phyloP scores from a whole-genome alignment of 2,888 invertebrate genomes.

The Diachrysia chrysitis region DNA sequence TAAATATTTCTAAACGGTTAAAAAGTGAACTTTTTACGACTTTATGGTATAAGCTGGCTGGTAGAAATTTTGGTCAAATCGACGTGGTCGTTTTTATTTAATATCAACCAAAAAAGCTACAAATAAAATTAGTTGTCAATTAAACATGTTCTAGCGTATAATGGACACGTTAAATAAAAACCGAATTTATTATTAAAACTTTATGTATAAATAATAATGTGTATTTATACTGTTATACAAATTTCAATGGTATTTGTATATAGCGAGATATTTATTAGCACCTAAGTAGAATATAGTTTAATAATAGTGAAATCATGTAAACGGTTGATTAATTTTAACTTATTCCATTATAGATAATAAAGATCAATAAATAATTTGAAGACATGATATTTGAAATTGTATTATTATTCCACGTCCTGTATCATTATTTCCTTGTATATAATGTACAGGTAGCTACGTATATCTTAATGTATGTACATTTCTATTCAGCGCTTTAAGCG shows the following conservation, averaged over 20 bases:
- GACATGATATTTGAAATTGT: slow-evolving; percentile 6
- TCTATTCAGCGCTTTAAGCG: not conserved
- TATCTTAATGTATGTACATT: not conserved
- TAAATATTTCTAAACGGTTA: no score
- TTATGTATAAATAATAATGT: slow-evolving; percentile 29
- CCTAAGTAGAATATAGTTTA: slow-evolving; percentile 27
- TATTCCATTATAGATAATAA: slow-evolving; percentile 31
- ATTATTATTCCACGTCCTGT: slow-evolving; percentile 10
- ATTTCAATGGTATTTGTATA: slow-evolving; percentile 50
- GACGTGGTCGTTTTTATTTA: not conserved
- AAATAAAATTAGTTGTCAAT: slow-evolving; percentile 5
- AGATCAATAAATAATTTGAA: slow-evolving; percentile 52
- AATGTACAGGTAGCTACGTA: no score
- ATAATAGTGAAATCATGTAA: slow-evolving; percentile 31
- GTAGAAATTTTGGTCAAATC: no score
- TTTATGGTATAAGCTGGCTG: no score
- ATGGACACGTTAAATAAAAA: slow-evolving; percentile 34
- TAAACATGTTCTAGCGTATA: not conserved
- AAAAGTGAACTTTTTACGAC: no score
- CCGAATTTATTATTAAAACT: slow-evolving; percentile 54
- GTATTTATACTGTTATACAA: slow-evolving; percentile 29
- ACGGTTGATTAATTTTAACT: slow-evolving; percentile 53
- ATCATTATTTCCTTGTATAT: not conserved
- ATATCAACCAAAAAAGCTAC: not conserved
- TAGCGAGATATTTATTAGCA: slow-evolving; percentile 55